phyloP scores from a whole-genome alignment of 2,797 vertebrate genomes.

The Enteromius afrohamiltoni region DNA sequence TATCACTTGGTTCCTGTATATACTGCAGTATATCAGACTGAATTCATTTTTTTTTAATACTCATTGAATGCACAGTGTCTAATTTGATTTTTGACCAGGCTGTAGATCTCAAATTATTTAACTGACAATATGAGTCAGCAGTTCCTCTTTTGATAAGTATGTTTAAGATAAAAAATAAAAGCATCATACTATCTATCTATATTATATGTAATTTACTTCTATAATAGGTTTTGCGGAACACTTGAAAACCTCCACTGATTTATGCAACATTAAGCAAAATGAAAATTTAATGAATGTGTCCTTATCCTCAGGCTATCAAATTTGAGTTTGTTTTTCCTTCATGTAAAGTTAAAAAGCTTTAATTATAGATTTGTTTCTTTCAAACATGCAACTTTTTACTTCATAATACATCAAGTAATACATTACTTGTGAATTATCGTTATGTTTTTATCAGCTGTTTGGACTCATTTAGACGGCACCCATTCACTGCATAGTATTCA shows the following conservation, averaged over 20 bases:
- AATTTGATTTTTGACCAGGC: not conserved
- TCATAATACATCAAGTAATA: not conserved
- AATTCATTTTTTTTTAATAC: not conserved
- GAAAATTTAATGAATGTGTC: not conserved
- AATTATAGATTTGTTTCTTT: not conserved
- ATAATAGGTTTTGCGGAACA: not conserved
- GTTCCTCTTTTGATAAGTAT: not conserved
- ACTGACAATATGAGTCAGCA: not conserved
- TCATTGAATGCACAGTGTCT: not conserved
- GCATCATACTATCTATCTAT: not conserved
- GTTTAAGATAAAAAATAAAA: not conserved
- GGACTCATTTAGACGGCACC: not conserved
- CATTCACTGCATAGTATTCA: not conserved
- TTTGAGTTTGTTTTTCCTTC: not conserved
- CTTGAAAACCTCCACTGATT: not conserved
- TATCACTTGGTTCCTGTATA: constrained; percentile 4
- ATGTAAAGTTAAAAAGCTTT: not conserved
- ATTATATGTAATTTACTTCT: not conserved
- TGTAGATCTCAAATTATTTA: not conserved
- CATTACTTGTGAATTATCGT: not conserved
- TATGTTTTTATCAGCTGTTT: not conserved
- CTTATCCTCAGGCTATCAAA: not conserved
- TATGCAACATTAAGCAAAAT: not conserved
- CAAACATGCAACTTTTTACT: not conserved
- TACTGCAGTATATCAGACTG: not conserved